Percentiles rank a stretch among this genome's conserved stretches.
These are phyloP conservation scores for Crossoptilon crossoptilon DNA, from an alignment of 2,797 vertebrate species.

Conservation along the genomic window DNA sequence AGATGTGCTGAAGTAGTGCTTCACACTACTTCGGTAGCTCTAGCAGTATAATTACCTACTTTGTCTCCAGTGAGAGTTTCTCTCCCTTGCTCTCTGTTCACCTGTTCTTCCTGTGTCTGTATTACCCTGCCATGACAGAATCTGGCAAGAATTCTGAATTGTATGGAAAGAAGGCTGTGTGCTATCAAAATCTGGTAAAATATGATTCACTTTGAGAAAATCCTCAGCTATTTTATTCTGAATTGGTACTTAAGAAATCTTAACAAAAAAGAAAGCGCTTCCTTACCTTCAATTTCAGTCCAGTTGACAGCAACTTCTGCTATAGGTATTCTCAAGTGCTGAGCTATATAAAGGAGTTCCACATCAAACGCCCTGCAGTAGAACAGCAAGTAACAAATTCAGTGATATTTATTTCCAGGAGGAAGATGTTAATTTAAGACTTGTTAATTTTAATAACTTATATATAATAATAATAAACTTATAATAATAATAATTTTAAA, in stretches of 20 bases:
- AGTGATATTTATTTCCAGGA: constrained; percentile 36
- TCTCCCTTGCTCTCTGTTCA: background rate
- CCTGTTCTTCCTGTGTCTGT: background rate
- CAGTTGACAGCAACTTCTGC: constrained; percentile 97
- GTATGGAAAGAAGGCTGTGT: background rate
- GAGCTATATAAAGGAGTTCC: constrained; percentile 95
- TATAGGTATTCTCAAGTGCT: constrained; percentile 92
- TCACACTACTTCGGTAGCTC: background rate
- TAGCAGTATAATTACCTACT: background rate
- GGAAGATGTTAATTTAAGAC: background rate
- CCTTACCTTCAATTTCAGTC: constrained; percentile 98
- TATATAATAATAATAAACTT: too few species aligned
- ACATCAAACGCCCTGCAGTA: constrained; percentile 96
- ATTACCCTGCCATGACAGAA: background rate
- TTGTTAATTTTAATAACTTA: too few species aligned
- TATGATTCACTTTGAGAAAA: background rate
- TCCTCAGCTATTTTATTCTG: background rate
- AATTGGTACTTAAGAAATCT: background rate
- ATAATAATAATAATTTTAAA: too few species aligned
- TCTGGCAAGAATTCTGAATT: background rate
- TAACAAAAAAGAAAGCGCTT: background rate
- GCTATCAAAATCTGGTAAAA: background rate
- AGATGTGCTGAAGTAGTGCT: background rate
- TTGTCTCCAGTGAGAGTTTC: background rate
- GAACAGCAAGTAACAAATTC: constrained; percentile 58